phyloP scores from a whole-genome alignment of 2,113 vertebrate genomes.

The Menura novaehollandiae region DNA sequence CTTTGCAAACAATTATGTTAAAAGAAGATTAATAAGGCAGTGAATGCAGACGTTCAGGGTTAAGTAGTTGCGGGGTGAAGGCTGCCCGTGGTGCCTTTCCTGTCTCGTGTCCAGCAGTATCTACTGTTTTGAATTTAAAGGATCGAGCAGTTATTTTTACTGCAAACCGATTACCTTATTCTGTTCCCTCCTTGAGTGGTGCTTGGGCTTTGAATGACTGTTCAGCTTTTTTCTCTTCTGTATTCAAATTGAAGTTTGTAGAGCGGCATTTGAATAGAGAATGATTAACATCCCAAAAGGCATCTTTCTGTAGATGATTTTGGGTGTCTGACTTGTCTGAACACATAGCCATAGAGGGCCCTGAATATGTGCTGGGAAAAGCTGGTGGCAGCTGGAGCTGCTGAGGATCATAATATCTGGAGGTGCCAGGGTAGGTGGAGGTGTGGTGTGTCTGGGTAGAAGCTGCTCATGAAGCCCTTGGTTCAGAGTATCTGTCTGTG shows the following conservation, averaged over 20 bases:
- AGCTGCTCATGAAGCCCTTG: neutral
- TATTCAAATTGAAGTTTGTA: neutral
- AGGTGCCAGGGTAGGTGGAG: neutral
- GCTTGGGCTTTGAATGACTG: neutral
- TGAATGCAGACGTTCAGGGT: neutral
- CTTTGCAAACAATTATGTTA: neutral
- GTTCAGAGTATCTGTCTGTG: neutral
- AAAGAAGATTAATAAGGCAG: neutral
- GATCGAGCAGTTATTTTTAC: rapidly evolving
- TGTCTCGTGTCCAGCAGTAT: rapidly evolving
- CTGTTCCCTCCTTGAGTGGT: neutral
- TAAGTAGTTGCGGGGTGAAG: neutral
- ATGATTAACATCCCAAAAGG: neutral
- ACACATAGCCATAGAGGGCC: rapidly evolving
- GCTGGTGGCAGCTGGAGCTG: neutral
- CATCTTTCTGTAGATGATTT: neutral
- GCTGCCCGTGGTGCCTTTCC: neutral
- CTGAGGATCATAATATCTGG: neutral
- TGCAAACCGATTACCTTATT: neutral
- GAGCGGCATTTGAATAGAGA: neutral
- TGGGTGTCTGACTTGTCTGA: neutral
- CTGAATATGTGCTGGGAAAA: neutral
- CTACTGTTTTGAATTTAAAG: neutral
- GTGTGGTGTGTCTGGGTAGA: rapidly evolving
- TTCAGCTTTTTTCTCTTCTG: neutral